Evolutionary conservation across 2,797 vertebrate species (phyloP).

Genomic region (Gymnoscopelus braueri): DNA sequence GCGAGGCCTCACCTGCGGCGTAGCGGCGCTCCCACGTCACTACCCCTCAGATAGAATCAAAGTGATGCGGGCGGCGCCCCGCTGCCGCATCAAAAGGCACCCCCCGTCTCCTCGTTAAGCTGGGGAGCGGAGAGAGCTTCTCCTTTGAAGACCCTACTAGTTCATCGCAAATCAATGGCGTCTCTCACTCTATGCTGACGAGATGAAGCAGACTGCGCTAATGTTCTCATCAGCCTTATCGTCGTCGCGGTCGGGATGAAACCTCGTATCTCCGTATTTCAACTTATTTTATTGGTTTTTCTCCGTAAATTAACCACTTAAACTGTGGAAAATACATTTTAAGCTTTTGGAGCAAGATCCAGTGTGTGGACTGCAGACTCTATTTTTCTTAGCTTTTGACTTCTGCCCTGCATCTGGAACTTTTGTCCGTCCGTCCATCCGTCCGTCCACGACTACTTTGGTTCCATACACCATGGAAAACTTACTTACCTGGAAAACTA

Average conservation of each 20-base stretch:
- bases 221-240: conserved; percentile 23
- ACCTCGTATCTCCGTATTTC: neutral
- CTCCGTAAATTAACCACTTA: no score
- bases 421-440: no score
- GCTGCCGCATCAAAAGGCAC: conserved; percentile 75
- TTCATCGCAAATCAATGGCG: conserved; percentile 63
- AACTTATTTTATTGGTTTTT: no score
- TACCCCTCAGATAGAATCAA: conserved; percentile 77
- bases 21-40: conserved; percentile 42
- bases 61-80: conserved; percentile 69
- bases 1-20: conserved; percentile 66
- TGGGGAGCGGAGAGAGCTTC: conserved; percentile 48
- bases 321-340: no score
- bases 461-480: no score
- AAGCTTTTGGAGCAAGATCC: no score
- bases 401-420: no score
- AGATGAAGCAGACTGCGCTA: conserved; percentile 37
- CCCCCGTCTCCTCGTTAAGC: conserved; percentile 67
- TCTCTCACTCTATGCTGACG: conserved; percentile 51
- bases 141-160: conserved; percentile 68
- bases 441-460: no score
- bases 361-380: no score
- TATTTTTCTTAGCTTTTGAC: no score
- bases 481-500: no score
- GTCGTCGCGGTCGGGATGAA: neutral